Evolutionary conservation across 2,888 invertebrate genomes (phyloP), one percentile per base, ranked within the genome.

Genomic region (Loripinus fragilis): DNA sequence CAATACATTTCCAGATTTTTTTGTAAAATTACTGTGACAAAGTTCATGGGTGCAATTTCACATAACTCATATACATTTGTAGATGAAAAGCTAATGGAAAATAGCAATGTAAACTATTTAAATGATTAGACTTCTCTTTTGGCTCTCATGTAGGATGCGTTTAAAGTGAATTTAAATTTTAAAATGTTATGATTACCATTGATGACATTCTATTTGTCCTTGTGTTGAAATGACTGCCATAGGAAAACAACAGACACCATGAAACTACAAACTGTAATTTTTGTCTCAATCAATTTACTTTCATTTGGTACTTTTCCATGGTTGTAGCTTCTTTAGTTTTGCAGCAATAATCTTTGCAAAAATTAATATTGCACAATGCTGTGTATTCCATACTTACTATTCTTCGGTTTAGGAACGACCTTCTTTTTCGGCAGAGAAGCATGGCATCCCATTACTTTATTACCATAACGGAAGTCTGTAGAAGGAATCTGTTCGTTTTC

Each of bases 371-470:
- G 15, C 15, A 15, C n/a, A 3, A 20, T 20, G 7, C 45, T 12
- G 3, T 17, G 35, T 25, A 55, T 25, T 38, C 30, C 25, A 25
- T 8, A 75, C 72, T 78, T 74, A 77, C 83, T 74, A 23, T 70
- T 81, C n/a, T 75, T 72, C 20, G 72, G 76, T 17, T 64, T 68
- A 23, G 70, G 60, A 20, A 45, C 23, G 33, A 55, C 64, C 52
- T 73, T 73, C 41, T 33, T 72, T 52, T 72, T 75, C 15, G 81
- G 73, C 10, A 78, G 81, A 42, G 81, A 76, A 28, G 33, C 60
- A 60, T 60, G 12, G 65, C 81, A 81, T 73, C 81, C 81, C 81
- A 81, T 81, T 35, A 70, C 71, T 64, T 42, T 8, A 12, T 38
- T 38, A 66, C 50, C 60, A 60, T 60, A 20, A 20, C n/a, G 7